phyloP scores from a whole-genome alignment of 1,140 invertebrate species.

The Drosophila sturtevanti region DNA sequence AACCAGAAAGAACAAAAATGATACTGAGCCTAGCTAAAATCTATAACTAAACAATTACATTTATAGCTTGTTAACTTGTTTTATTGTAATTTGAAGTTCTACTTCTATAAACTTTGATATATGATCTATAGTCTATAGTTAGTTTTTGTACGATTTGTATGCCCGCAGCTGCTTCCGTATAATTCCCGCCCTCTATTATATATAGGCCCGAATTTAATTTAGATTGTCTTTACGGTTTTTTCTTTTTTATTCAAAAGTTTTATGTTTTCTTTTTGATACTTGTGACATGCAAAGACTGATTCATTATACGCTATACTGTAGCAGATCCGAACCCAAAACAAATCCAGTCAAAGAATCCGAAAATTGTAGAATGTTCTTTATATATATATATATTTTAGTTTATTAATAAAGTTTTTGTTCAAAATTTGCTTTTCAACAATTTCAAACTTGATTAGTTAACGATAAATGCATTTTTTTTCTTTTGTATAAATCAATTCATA shows the following conservation, averaged over 20 bases:
- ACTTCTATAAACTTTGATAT: constrained; percentile 45
- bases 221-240: not conserved
- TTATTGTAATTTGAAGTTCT: constrained; percentile 52
- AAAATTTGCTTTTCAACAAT: constrained; percentile 22
- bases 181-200: constrained; percentile 9
- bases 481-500: constrained; percentile 58
- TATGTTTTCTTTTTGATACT: constrained; percentile 59
- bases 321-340: constrained; percentile 19
- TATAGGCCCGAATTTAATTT: not conserved
- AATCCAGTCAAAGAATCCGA: constrained; percentile 5
- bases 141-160: constrained; percentile 68
- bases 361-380: not conserved
- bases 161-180: constrained; percentile 36
- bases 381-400: constrained; percentile 16
- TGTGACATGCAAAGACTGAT: constrained; percentile 79
- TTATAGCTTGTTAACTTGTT: constrained; percentile 65
- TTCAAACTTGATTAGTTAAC: constrained; percentile 47
- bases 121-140: constrained; percentile 57
- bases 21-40: constrained; percentile 23
- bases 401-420: constrained; percentile 26
- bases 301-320: constrained; percentile 69
- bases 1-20: constrained; percentile 41
- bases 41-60: constrained; percentile 37
- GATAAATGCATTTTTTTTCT: constrained; percentile 55
- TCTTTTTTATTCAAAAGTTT: constrained; percentile 27